phyloP scores from a whole-genome alignment of 2,888 invertebrate species.

The Sinotaia quadrata region DNA sequence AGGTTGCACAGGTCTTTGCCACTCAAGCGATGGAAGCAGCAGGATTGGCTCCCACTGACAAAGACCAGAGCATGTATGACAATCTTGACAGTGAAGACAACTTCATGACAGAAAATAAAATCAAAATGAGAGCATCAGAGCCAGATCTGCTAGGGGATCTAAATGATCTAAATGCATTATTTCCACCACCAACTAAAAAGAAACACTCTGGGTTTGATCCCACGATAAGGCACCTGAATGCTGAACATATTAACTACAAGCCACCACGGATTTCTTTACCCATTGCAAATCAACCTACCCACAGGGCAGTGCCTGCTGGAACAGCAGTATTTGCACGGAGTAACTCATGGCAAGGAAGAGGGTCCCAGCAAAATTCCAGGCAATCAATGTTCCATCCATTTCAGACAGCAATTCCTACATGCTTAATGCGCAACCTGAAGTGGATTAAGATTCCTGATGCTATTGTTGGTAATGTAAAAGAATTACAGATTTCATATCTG shows the following conservation, averaged over 20 bases:
- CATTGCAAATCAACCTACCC: background rate
- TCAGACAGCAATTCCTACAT: conserved; percentile 43
- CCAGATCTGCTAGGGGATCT: conserved; percentile 25
- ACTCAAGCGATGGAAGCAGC: background rate
- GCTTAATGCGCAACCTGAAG: conserved; percentile 45
- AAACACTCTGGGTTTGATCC: background rate
- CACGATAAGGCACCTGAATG: conserved; percentile 7
- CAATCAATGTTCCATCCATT: background rate
- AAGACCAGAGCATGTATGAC: conserved; percentile 33
- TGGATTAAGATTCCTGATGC: conserved; percentile 53
- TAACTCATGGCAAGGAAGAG: conserved; percentile 11
- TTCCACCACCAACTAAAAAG: background rate
- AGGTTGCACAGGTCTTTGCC: background rate
- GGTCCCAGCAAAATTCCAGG: conserved; percentile 10
- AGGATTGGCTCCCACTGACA: background rate
- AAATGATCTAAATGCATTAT: conserved; percentile 28
- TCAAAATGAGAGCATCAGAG: conserved; percentile 4
- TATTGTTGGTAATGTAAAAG: conserved; percentile 51
- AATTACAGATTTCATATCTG: too few species aligned
- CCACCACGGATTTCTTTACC: too few species aligned
- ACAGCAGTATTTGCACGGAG: conserved; percentile 4
- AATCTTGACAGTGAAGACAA: conserved; percentile 13
- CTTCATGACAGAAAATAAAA: background rate
- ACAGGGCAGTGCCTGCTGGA: background rate
- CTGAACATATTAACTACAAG: too few species aligned